Base-by-base conservation (phyloP, 1,140 invertebrate species). In the Monochamus saltuarius region DNA sequence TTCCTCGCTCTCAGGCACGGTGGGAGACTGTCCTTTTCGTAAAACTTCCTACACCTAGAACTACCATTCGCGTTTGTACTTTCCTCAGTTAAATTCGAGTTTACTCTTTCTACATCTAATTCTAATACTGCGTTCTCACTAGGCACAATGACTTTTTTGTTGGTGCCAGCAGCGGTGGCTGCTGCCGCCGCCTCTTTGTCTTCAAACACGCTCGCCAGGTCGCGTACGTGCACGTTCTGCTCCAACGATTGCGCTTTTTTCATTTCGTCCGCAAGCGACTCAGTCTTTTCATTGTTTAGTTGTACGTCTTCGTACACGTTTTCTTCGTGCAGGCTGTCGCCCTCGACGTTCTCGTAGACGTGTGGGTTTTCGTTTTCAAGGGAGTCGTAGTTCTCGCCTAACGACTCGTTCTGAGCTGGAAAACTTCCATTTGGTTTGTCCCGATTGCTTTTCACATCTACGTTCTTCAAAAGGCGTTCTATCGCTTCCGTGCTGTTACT, bases 1-100 rank as follows among this genome's bases (percentile, higher is more conserved):
- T 81, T 75, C 34, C 80, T 69, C 0, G 81, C 81, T 7, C 82
- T 72, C 49, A 83, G 69, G 71, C 83, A 84, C 0, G 83, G 83
- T 11, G 83, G 82, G 42, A 84, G 61, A 57, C 64, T 62, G 40
- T 75, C 72, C 43, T 67, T 70, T 42, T 72, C 71, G 43, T 70
- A 73, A 34, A 68, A 66, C 45, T 56, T 56, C 40, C n/a, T 56
- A 19, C 38, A 53, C 37, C 37, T 53, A 40, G 37, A 39, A 40
- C 29, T 29, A 29, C 22, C 22, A 6, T 29, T 29, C 35, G 16
- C 42, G 42, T 55, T 53, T 51, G 43, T 56, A 49, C 46, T 57
- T 13, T 40, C 16, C 17, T 45, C 42, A 47, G 47, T 34, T 36
- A 17, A 10, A 54, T 53, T 53, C 51, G 17, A 47, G 45, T 47